phyloP scores from a whole-genome alignment of 2,797 vertebrate species.

The Melanotaenia trifasciata region DNA sequence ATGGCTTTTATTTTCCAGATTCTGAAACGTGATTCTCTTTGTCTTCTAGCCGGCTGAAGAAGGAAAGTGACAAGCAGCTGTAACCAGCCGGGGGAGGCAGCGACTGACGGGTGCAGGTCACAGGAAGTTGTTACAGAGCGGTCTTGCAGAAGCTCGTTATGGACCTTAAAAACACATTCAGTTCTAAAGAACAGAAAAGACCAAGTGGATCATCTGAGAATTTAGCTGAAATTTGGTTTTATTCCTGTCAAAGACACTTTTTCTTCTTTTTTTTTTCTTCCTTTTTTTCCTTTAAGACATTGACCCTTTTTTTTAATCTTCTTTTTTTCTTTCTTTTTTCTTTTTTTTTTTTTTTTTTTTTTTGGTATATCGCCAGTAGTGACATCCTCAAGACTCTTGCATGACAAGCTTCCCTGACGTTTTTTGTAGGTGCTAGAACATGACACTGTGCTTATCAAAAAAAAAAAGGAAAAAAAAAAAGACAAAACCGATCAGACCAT shows the following conservation, averaged over 20 bases:
- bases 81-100: conserved; percentile 78
- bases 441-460: conserved; percentile 92
- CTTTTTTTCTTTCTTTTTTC: background rate
- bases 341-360: background rate
- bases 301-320: conserved; percentile 70
- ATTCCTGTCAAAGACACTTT: conserved; percentile 70
- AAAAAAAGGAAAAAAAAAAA: conserved; percentile 48
- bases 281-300: conserved; percentile 85
- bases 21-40: conserved; percentile 32
- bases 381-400: conserved; percentile 95
- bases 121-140: conserved; percentile 78
- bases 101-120: conserved; percentile 72
- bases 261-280: conserved; percentile 53
- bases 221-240: conserved; percentile 62
- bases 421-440: conserved; percentile 95
- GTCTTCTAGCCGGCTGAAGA: conserved; percentile 95
- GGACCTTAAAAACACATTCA: conserved; percentile 82
- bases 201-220: conserved; percentile 88
- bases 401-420: conserved; percentile 91
- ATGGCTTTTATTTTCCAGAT: background rate
- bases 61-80: conserved; percentile 99
- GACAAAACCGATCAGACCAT: conserved; percentile 85
- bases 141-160: conserved; percentile 76
- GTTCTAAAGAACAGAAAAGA: conserved; percentile 80
- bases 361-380: conserved; percentile 89